phyloP scores from a whole-genome alignment of 2,797 vertebrate genomes.

The Fistularia commersonii region DNA sequence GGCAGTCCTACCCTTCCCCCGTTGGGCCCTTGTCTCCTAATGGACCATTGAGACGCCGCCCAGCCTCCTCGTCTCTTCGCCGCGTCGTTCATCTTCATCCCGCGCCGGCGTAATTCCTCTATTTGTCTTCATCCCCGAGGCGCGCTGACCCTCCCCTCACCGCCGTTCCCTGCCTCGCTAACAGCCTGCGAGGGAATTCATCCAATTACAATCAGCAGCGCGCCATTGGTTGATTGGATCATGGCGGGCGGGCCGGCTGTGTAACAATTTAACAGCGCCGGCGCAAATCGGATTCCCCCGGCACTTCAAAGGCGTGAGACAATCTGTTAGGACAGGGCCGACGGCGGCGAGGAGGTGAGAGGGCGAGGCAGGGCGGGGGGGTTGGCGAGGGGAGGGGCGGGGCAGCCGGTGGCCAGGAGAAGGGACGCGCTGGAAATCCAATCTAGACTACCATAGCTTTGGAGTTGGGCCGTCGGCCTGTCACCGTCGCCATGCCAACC shows the following conservation, averaged over 20 bases:
- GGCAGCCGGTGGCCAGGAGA: constrained; percentile 53
- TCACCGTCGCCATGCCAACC: constrained; percentile 77
- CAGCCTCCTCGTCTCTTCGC: constrained; percentile 68
- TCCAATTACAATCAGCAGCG: constrained; percentile 83
- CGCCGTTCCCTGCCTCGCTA: constrained; percentile 67
- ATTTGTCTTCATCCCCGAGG: constrained; percentile 82
- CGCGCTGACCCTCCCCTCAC: constrained; percentile 67
- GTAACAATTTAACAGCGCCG: constrained; percentile 79
- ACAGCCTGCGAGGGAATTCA: constrained; percentile 86
- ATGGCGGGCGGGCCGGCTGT: constrained; percentile 69
- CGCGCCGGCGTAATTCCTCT: constrained; percentile 74
- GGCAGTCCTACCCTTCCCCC: constrained; percentile 68
- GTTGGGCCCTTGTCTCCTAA: constrained; percentile 68
- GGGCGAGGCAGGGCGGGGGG: constrained; percentile 38
- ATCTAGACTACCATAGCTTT: constrained; percentile 79
- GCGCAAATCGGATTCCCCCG: constrained; percentile 75
- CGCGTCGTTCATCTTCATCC: constrained; percentile 69
- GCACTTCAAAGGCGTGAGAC: constrained; percentile 81
- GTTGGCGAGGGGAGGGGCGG: constrained; percentile 46
- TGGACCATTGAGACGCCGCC: constrained; percentile 72
- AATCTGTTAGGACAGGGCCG: constrained; percentile 80
- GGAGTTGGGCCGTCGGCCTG: constrained; percentile 72
- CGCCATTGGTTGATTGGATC: constrained; percentile 79
- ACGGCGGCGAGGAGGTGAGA: constrained; percentile 50
- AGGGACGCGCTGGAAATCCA: constrained; percentile 72